Evolutionary conservation across 2,888 invertebrate genomes (phyloP), one percentile per base, ranked within the genome.

Genomic region (Polydrusus cervinus): DNA sequence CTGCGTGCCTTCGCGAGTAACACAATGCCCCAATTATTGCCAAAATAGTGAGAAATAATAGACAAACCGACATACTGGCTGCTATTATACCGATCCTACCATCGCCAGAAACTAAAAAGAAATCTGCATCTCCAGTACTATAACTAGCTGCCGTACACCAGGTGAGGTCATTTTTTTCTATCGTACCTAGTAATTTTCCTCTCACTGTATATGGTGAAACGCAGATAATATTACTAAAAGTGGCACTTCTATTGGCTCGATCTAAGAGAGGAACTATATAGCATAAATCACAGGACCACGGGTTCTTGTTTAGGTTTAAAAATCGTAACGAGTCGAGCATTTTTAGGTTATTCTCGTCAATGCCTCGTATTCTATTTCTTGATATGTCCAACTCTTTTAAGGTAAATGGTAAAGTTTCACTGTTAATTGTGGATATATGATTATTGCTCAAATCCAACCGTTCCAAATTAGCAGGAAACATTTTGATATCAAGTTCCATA

Each of bases 391-490:
- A 87, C 81, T 90, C 89, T 82, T 91, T 88, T 61, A 93, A 85
- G 83, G 88, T 88, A 79, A 88, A 87, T 0, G 92, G 89, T 57
- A 90, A 89, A 1, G 88, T 86, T 0, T 92, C 84, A 79, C 89
- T 89, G 5, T 76, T 73, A 79, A 93, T 88, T 51, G 86, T 87
- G 0, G 88, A 87, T 69, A 95, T 88, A 84, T 91, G 89, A 87
- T 95, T 95, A 82, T 92, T 91, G 49, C 93, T 92, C 82, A 95
- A 87, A 88, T 94, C 93, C 76, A 95, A 87, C n/a, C 82, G 75
- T 71, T 90, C 88, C 57, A 89, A 88, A 75, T 93, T 86, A 76
- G 90, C 89, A 43, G 90, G 89, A 79, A 91, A 90, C 79, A 90
- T 89, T 7, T 86, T 88, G 0, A 88, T 84, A 0, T 91, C 90